Conservation (phyloP, 2,113 vertebrate genomes). For the Saimiri boliviensis region DNA sequence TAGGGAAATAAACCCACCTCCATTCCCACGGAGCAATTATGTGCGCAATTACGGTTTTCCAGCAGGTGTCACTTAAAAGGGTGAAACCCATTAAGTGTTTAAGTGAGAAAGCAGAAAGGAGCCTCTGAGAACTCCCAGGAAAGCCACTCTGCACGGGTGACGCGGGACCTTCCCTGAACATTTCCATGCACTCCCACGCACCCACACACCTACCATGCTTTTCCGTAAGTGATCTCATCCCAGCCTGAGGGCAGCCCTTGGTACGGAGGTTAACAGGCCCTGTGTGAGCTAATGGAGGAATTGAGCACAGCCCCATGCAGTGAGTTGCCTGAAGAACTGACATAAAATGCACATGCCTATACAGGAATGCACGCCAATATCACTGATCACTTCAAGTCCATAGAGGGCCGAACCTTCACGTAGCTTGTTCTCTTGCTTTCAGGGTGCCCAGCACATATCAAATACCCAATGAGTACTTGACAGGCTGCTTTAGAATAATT, state of each 20-base stretch:
- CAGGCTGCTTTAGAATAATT: neutral
- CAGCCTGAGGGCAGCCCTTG: fast-evolving
- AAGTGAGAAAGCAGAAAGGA: constrained; percentile 34
- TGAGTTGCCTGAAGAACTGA: fast-evolving
- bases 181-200: no score
- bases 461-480: no score
- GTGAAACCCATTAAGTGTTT: constrained; percentile 50
- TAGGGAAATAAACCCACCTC: constrained; percentile 18
- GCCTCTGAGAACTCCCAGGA: neutral
- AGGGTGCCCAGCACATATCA: neutral
- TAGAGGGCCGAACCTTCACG: neutral
- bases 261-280: neutral
- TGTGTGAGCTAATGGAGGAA: neutral
- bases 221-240: neutral
- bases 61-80: constrained; percentile 71
- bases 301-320: neutral
- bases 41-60: constrained; percentile 67
- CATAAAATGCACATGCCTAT: fast-evolving
- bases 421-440: neutral
- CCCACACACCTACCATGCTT: neutral
- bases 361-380: fast-evolving
- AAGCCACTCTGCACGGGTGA: neutral
- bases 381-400: neutral
- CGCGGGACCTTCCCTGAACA: neutral
- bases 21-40: constrained; percentile 49